Percentiles rank a stretch among this genome's conserved stretches.
Conservation (phyloP, 2,888 invertebrate species). For the Perdita meconis region DNA sequence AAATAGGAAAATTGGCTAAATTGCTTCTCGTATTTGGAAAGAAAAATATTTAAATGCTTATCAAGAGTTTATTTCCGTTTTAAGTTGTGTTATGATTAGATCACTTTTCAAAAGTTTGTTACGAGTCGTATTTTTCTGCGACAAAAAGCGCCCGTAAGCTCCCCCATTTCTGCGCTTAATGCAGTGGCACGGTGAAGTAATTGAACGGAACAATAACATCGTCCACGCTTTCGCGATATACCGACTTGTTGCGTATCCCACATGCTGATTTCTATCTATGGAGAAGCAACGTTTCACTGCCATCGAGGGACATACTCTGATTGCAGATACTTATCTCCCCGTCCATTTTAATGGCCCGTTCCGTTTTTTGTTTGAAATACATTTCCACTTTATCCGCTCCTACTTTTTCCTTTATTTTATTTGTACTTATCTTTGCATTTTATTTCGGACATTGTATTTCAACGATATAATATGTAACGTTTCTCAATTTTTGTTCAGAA, state of each 20-base stretch:
- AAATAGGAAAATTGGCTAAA: no score
- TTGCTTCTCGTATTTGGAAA: no score
- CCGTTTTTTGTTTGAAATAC: constrained; percentile 1
- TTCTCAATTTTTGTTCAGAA: no score
- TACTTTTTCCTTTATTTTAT: no score
- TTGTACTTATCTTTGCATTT: no score
- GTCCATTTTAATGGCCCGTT: background rate
- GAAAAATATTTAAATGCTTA: no score
- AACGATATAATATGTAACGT: no score
- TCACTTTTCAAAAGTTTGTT: background rate
- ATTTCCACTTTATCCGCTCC: no score
- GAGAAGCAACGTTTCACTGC: constrained; percentile 24
- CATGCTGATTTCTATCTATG: constrained; percentile 48
- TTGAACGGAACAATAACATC: constrained; percentile 37
- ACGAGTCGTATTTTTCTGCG: background rate
- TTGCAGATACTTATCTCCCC: constrained; percentile 14
- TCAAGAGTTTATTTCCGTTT: background rate
- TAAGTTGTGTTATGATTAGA: background rate
- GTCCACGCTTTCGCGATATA: constrained; percentile 20
- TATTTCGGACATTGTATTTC: no score
- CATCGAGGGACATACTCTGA: constrained; percentile 14
- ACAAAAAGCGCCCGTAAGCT: background rate
- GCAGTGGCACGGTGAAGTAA: constrained; percentile 18
- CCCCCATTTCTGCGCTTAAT: constrained; percentile 8
- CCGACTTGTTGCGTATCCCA: constrained; percentile 65